Evolutionary conservation across 2,113 vertebrate genomes (phyloP), one percentile per base, ranked within the genome.

Genomic region (Zosterops lateralis): DNA sequence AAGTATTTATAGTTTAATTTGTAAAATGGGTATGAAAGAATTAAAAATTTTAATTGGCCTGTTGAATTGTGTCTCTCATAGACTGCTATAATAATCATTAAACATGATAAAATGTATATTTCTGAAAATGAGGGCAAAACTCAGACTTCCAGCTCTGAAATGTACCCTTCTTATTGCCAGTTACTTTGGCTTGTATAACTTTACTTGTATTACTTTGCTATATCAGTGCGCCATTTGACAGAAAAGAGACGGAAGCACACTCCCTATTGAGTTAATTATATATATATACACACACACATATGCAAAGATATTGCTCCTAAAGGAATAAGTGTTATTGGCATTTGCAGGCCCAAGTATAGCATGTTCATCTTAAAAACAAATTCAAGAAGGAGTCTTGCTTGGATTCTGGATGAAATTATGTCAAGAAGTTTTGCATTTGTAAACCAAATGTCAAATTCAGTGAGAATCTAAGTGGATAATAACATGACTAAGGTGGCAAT

Each of bases 121-220:
- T 87, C 36, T 78, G 44, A 81, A 89, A 87, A 81, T 36, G 7
- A 67, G 8, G 6, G 5, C 14, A 84, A 51, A 84, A 47, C 5
- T 87, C 32, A 47, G 54, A 31, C 17, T 87, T 74, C 18, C 12
- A 82, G 13, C 13, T 75, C 13, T 64, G 57, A 25, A 89, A 72
- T 0, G 0, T 36, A 44, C 2, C 0, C 3, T 76, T 9, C 18
- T 65, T 40, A 28, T 34, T 68, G 9, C 16, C 2, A 29, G 4
- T 58, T 61, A 18, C 17, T 38, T 28, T 61, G 25, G 25, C 25
- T 61, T 61, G 25, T 38, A 28, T 28, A 38, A 61, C 24, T 57
- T n/a, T n/a, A 14, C 18, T 74, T 77, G n/a, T 32, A 32, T 34
- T 51, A 15, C 4, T 56, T 77, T 51, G 28, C 17, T 58, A 1